phyloP scores from a whole-genome alignment of 2,113 vertebrate species.

The Columba janthina region DNA sequence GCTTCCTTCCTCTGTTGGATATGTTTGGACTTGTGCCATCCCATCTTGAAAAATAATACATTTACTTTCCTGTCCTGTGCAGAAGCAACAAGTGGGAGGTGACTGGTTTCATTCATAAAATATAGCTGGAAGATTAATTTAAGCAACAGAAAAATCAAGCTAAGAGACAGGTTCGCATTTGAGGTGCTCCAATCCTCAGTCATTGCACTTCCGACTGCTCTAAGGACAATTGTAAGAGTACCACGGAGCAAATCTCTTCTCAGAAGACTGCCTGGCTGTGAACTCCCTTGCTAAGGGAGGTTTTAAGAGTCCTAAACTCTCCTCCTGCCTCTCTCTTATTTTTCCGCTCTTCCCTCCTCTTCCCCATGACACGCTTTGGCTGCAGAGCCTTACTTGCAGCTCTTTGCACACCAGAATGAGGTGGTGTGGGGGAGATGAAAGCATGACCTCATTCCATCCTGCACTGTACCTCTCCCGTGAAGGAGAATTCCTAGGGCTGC shows the following conservation, averaged over 20 bases:
- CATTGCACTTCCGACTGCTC: not conserved
- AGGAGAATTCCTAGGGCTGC: not conserved
- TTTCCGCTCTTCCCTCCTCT: not conserved
- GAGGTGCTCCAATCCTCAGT: not conserved
- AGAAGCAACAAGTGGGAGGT: constrained; percentile 22
- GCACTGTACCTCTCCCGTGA: not conserved
- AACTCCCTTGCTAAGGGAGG: not conserved
- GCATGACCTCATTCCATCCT: not conserved
- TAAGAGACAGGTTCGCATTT: not conserved
- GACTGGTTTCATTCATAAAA: constrained; percentile 36
- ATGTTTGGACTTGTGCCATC: constrained; percentile 71
- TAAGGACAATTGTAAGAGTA: not conserved
- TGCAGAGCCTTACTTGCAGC: not conserved
- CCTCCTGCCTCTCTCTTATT: not conserved
- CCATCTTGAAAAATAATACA: constrained; percentile 62
- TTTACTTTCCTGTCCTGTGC: constrained; percentile 58
- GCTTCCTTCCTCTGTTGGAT: constrained; percentile 74
- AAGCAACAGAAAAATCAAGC: not conserved
- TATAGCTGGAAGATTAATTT: not conserved
- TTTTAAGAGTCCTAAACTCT: not conserved
- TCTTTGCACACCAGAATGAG: not conserved
- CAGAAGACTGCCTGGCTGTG: not conserved
- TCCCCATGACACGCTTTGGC: not conserved
- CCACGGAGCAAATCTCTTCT: not conserved
- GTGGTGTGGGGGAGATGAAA: not conserved